Evolutionary conservation across 2,113 vertebrate species (phyloP).

Genomic region (Clarias gariepinus): DNA sequence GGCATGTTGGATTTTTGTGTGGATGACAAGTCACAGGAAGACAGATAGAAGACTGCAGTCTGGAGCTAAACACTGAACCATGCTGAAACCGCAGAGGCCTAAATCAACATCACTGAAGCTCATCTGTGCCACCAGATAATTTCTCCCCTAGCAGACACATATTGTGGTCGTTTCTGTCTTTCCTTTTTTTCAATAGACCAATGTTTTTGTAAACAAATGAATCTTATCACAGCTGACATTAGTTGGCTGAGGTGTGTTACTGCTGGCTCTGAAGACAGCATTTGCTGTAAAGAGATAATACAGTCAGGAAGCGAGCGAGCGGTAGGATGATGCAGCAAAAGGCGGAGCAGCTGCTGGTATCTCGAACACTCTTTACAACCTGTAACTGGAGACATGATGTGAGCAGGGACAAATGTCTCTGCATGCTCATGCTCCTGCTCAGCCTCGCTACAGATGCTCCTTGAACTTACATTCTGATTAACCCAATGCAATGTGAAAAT

Average conservation of each 20-base stretch:
- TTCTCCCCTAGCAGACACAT: neutral
- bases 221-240: neutral
- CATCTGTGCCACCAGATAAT: neutral
- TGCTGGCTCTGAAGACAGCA: conserved; percentile 10
- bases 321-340: conserved; percentile 36
- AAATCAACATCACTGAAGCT: neutral
- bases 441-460: neutral
- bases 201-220: neutral
- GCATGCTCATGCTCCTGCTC: neutral
- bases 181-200: neutral
- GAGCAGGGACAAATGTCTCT: neutral
- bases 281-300: neutral
- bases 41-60: neutral
- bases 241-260: conserved; percentile 11
- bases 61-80: conserved; percentile 2
- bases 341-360: neutral
- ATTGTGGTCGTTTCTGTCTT: neutral
- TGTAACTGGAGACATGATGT: conserved; percentile 19
- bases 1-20: neutral
- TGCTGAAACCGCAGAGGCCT: neutral
- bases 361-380: neutral
- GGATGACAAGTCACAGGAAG: neutral
- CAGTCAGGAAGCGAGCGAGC: neutral
- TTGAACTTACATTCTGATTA: no score
- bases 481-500: no score